Evolutionary conservation across 35 echinoderm and acorn worm genomes (phyloP), one percentile per base, ranked within the genome.

Genomic region (Acanthaster planci): DNA sequence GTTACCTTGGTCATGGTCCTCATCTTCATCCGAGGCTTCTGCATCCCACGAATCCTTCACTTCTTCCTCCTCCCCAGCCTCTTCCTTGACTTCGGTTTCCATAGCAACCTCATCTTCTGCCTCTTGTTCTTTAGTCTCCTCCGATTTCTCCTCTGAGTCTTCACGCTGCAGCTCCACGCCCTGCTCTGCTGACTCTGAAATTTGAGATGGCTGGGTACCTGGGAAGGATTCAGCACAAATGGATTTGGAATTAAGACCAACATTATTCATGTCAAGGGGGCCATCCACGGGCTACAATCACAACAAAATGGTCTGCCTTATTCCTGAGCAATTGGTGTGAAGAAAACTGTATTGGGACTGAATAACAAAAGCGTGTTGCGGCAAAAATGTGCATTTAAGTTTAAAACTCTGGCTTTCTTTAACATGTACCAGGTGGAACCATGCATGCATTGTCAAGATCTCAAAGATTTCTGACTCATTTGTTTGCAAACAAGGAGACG

Each of bases 11-110:
- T 82, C 58, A 1, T 88, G 79, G 5, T 82, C 87, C 34, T 89
- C 92, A 52, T 93, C 87, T 21, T 90, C 87, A 36, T 86, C 77
- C 52, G 52, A 52, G 19, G 83, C 85, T 27, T 80, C 89, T 27
- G 84, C 89, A 58, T 96, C 93, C 93, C 89, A 91, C 35, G 81
- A 84, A 15, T 91, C 89, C 37, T 84, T 91, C 6, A 96, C 60
- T 30, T 91, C 93, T 36, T 78, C 85, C 31, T 84, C 88, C 27
- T 85, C 90, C 40, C 44, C 34, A 21, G 16, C 56, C 55, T 40
- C 82, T 23, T 10, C 54, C 19, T 55, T 54, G 0, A 18, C 55
- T 42, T 72, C 86, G 42, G 39, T 80, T 77, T 76, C 81, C 19
- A 32, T 85, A 68, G 51, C 72, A 10, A 77, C 50, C 1, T 47